Evolutionary conservation across 2,888 invertebrate genomes (phyloP), one percentile per base, ranked within the genome.

Genomic region (Asteroscopus sphinx): DNA sequence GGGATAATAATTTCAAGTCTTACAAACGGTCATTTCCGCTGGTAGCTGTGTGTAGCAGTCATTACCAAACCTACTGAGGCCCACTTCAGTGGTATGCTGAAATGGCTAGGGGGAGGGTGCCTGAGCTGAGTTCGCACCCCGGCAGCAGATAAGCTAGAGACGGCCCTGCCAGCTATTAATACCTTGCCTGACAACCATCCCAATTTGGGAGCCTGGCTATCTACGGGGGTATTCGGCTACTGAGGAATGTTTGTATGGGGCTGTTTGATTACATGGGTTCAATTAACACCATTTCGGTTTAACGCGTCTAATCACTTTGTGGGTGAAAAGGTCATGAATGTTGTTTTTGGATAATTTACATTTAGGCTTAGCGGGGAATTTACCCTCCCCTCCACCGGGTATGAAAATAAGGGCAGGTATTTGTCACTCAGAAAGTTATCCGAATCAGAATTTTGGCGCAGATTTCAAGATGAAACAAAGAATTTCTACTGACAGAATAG

Each of bases 301-400:
- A 56, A 56, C 45, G 68, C 37, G 15, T 62, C 26, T 48, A 36
- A 67, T 53, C 62, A 62, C 40, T 56, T 52, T 30, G 30, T 30
- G 47, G 26, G 33, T 15, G 28, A 48, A 53, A 54, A 54, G 52
- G 52, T 30, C 51, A 16, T 47, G 44, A 40, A 21, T 62, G 48
- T 62, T 62, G 56, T 68, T 62, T 62, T 68, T 49, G 48, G 16
- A 62, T 52, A 68, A 68, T 49, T 67, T 56, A 17, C 17, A 39
- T 45, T 67, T 42, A 13, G 7, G 11, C 13, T 7, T 7, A 3
- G 15, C n/a, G n/a, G n/a, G n/a, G n/a, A n/a, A n/a, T n/a, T n/a
- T n/a, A n/a, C n/a, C n/a, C n/a, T n/a, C n/a, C n/a, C n/a, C n/a
- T n/a, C n/a, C n/a, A n/a, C n/a, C n/a, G n/a, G n/a, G n/a, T n/a